Conservation (phyloP, 2,797 vertebrate genomes). For the Lacerta bilineata region DNA sequence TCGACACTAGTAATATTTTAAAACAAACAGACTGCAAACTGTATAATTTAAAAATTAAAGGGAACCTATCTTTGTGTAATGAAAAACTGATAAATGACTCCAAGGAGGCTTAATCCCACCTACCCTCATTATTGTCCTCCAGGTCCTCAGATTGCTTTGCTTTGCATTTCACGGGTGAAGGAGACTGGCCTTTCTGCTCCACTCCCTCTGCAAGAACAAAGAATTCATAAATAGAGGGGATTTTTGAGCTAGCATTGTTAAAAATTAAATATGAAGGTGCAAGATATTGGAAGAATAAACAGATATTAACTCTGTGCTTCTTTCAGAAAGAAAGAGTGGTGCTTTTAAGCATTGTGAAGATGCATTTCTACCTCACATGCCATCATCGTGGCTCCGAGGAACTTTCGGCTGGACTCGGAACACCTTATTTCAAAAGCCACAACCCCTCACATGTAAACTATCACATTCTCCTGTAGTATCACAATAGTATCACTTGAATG, state of each 20-base stretch:
- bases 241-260: conserved; percentile 33
- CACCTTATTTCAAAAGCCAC: conserved; percentile 38
- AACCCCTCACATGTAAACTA: conserved; percentile 24
- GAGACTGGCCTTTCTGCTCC: conserved; percentile 73
- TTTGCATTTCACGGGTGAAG: conserved; percentile 78
- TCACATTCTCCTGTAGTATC: background rate
- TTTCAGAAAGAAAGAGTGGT: conserved; percentile 15
- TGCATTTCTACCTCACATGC: conserved; percentile 38
- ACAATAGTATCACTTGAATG: background rate
- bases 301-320: conserved; percentile 53
- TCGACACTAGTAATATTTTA: conserved; percentile 32
- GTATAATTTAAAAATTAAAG: conserved; percentile 41
- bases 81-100: conserved; percentile 38
- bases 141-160: conserved; percentile 74
- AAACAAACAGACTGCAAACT: conserved; percentile 17
- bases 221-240: conserved; percentile 27
- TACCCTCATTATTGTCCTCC: conserved; percentile 77
- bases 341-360: conserved; percentile 37
- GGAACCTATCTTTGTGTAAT: conserved; percentile 12
- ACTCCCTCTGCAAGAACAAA: conserved; percentile 70
- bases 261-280: conserved; percentile 48
- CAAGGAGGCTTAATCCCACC: conserved; percentile 45
- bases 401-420: conserved; percentile 40
- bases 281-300: conserved; percentile 28
- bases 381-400: background rate